Evolutionary conservation across 2,888 invertebrate species (phyloP).

Genomic region (Mellilla xanthometata): DNA sequence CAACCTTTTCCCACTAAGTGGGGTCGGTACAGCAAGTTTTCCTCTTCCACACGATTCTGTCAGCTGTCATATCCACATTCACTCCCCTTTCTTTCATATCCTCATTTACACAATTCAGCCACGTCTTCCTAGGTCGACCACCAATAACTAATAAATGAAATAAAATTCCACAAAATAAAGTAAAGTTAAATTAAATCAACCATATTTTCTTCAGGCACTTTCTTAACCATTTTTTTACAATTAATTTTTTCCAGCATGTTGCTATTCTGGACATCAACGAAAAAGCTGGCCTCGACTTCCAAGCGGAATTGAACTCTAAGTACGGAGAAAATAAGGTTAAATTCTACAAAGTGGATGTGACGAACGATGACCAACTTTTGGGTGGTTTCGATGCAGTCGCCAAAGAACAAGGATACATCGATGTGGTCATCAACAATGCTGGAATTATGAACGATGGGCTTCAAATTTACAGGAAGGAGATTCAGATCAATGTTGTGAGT

Average conservation of each 20-base stretch:
- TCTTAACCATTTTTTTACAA: not conserved
- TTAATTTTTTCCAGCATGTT: conserved; percentile 39
- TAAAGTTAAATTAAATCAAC: too few species aligned
- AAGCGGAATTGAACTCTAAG: conserved; percentile 43
- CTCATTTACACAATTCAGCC: too few species aligned
- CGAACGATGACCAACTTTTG: conserved; percentile 42
- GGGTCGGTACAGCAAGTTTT: too few species aligned
- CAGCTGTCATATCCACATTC: too few species aligned
- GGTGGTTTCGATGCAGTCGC: conserved; percentile 39
- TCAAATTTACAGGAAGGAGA: conserved; percentile 42
- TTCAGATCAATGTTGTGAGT: conserved; percentile 54
- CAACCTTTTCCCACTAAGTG: too few species aligned
- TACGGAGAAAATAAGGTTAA: conserved; percentile 43
- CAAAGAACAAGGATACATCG: conserved; percentile 42
- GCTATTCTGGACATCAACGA: conserved; percentile 47
- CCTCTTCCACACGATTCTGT: too few species aligned
- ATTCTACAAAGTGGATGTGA: conserved; percentile 53
- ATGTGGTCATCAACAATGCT: conserved; percentile 51
- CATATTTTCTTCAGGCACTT: too few species aligned
- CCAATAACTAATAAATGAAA: too few species aligned
- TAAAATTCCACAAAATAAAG: too few species aligned
- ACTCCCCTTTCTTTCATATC: too few species aligned
- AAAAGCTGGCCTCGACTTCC: conserved; percentile 38
- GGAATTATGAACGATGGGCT: conserved; percentile 50
- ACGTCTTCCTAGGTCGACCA: too few species aligned